Evolutionary conservation across 2,797 vertebrate species (phyloP), one percentile per base, ranked within the genome.

Genomic region (Tiaroga cobitis): DNA sequence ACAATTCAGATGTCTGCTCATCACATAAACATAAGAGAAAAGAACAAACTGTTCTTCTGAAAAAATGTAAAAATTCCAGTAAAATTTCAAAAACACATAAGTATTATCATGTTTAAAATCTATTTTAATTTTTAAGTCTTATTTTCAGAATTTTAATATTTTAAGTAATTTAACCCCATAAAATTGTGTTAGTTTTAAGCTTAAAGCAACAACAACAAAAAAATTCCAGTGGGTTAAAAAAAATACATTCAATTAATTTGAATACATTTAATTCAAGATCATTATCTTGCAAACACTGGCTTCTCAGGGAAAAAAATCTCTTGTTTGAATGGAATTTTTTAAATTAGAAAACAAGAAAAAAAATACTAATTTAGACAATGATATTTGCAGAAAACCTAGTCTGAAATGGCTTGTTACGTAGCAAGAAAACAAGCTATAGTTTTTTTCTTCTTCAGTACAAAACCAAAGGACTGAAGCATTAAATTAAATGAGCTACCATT

Each of bases 41-140:
- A 65, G 46, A 19, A 73, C 16, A 16, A 56, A 32, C 6, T 18
- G 21, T 46, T 4, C 24, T 37, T n/a, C 26, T 7, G 10, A 61
- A 59, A 24, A n/a, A 9, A 26, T 72, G 8, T 16, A 29, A 29
- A 69, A 43, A 56, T 13, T 8, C 19, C 18, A 34, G 49, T 51
- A 56, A 56, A 56, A 39, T 8, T 4, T 1, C 0, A 46, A 46
- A 46, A 19, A 51, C 0, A 34, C 2, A n/a, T n/a, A n/a, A 0
- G 21, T 24, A 24, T 56, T 56, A 4, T 56, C 21, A 4, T 59
- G 8, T 10, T 59, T 24, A 37, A 8, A 49, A 41, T 26, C 29
- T 18, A 19, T n/a, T n/a, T n/a, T n/a, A n/a, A n/a, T n/a, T n/a
- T n/a, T n/a, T 34, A 63, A 29, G 13, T 5, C 5, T 26, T 63